phyloP scores from a whole-genome alignment of 2,113 vertebrate genomes.

The Herpetotheres cachinnans region DNA sequence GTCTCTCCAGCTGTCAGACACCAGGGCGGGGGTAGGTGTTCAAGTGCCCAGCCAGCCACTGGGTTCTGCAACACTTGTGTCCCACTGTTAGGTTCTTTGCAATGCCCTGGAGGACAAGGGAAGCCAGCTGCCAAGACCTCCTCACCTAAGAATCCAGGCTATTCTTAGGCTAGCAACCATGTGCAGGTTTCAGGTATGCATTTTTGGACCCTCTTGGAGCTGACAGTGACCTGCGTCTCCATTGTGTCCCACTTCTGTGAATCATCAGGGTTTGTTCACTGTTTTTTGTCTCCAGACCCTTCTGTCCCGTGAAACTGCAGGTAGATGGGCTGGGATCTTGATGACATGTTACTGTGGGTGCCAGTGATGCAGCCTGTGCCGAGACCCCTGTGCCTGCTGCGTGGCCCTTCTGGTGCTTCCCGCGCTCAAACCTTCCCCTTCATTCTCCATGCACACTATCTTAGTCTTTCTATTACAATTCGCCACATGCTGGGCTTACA shows the following conservation, averaged over 20 bases:
- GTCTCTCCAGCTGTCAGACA: not conserved
- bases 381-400: not conserved
- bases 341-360: not conserved
- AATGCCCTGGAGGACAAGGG: not conserved
- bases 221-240: not conserved
- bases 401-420: not conserved
- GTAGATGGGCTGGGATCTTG: not conserved
- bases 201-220: not conserved
- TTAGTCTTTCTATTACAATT: not conserved
- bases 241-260: not conserved
- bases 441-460: not conserved
- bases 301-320: not conserved
- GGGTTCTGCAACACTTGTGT: not conserved
- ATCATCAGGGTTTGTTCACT: too few relatives aligned
- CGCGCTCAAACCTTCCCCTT: not conserved
- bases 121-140: not conserved
- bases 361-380: not conserved
- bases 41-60: fast-evolving
- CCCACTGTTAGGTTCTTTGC: not conserved
- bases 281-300: not conserved
- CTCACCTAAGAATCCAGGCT: not conserved
- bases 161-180: not conserved
- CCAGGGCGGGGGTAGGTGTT: not conserved
- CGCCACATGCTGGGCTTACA: not conserved
- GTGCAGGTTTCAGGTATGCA: not conserved